Evolutionary conservation across 1,140 invertebrate species (phyloP), one percentile per base, ranked within the genome.

Genomic region (Adoxophyes honmai): DNA sequence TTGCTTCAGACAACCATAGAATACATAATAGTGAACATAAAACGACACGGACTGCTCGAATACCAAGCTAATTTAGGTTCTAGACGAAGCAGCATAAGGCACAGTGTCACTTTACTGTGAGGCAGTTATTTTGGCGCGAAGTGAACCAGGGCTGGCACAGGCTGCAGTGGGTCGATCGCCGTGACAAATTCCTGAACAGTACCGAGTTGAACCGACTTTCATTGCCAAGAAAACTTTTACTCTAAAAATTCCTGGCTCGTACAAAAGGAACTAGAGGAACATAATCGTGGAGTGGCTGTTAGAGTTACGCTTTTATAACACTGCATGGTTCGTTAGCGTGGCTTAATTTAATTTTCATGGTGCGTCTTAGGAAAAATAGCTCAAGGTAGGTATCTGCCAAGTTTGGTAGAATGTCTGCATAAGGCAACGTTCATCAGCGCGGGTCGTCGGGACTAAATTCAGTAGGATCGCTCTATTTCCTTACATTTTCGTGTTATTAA

Each of bases 151-250:
- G 21, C 21, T 28, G 21, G 21, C 21, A 28, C 21, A 28, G 6
- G 21, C 6, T 28, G 42, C 21, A 48, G 8, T 44, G 15, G 21
- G 42, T 33, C 57, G 55, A 54, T 58, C 11, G 39, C 52, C 60
- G 66, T 66, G 62, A 71, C 73, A 63, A 71, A 73, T 75, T 58
- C 44, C 44, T 60, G 54, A 68, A 68, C 61, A 56, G 60, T 51
- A 54, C 60, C 55, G 62, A 65, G 61, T 65, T 60, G 58, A 48
- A 18, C 18, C 16, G 33, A 62, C 37, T 66, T 62, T 66, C 66
- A 60, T 57, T 48, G 55, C 28, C 39, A 53, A 63, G 59, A 70
- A 68, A 70, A 73, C 59, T 44, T 62, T 59, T 36, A 57, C 52
- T 60, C 54, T 48, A 64, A 58, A 62, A 60, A 60, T 60, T 59